Conservation (phyloP, 2,113 vertebrate genomes). For the Pangasianodon hypophthalmus region DNA sequence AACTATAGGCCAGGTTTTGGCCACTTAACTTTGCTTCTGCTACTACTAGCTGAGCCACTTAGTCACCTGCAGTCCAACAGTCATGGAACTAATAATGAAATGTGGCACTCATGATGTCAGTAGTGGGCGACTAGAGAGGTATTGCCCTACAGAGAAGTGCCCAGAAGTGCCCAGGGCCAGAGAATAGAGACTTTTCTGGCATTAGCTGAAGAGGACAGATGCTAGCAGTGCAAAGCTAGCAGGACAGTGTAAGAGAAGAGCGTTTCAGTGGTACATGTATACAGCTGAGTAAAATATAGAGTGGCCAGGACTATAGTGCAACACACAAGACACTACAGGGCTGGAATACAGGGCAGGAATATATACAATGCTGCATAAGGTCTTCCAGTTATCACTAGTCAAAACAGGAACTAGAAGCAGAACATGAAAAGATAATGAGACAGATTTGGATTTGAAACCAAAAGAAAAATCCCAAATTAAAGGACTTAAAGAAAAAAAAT, state of each 20-base stretch:
- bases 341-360: neutral
- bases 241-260: neutral
- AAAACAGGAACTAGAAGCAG: neutral
- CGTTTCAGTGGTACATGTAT: neutral
- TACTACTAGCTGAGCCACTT: conserved; percentile 17
- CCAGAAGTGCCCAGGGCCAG: conserved; percentile 7
- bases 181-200: conserved; percentile 3
- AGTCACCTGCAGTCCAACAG: conserved; percentile 17
- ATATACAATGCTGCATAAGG: neutral
- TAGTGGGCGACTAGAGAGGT: conserved; percentile 5
- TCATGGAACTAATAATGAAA: conserved; percentile 21
- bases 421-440: neutral
- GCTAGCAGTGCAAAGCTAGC: neutral
- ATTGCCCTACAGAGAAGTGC: neutral
- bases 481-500: no score
- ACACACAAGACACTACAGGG: neutral
- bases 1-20: conserved; percentile 19
- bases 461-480: neutral
- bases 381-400: neutral
- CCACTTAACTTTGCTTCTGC: neutral
- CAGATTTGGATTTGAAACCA: neutral
- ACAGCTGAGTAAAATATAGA: neutral
- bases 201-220: neutral
- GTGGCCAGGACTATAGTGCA: neutral
- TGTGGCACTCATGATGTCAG: conserved; percentile 15